These are phyloP conservation scores for Proteles cristata DNA, from an alignment of 2,113 vertebrate genomes.

Conservation along the genomic window DNA sequence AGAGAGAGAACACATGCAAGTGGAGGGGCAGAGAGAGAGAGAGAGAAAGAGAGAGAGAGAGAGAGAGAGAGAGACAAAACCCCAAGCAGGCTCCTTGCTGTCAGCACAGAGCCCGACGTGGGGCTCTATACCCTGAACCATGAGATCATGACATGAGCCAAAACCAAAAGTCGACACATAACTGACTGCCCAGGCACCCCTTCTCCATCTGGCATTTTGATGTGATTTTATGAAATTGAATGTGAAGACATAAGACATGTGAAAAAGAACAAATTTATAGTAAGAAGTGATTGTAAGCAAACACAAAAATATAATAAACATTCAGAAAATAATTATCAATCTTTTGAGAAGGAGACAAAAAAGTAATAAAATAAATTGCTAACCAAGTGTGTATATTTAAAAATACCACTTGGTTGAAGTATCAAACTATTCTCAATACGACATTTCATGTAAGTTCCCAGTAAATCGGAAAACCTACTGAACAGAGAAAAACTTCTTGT, in stretches of 20 bases:
- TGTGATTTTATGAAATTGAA: not conserved
- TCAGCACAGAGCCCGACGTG: too few relatives aligned
- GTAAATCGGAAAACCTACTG: not conserved
- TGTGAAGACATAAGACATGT: not conserved
- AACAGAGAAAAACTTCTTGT: not conserved
- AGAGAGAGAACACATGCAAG: too few relatives aligned
- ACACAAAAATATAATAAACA: not conserved
- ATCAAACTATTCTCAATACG: not conserved
- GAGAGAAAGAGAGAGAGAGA: too few relatives aligned
- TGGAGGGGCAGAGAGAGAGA: too few relatives aligned
- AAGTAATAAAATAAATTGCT: slow-evolving; percentile 11
- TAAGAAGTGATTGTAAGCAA: slow-evolving; percentile 24
- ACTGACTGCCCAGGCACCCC: too few relatives aligned
- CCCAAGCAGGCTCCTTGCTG: too few relatives aligned
- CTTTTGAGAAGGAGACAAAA: not conserved
- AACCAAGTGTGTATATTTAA: not conserved
- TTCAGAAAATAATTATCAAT: not conserved
- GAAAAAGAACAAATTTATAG: not conserved
- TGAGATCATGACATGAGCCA: too few relatives aligned
- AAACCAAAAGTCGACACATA: too few relatives aligned
- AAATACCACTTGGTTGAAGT: not conserved
- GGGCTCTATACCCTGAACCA: too few relatives aligned
- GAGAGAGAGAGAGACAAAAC: too few relatives aligned
- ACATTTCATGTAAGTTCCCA: not conserved
- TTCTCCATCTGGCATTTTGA: not conserved